Conservation (phyloP, 2,113 vertebrate species). For the Ailuropoda melanoleuca region DNA sequence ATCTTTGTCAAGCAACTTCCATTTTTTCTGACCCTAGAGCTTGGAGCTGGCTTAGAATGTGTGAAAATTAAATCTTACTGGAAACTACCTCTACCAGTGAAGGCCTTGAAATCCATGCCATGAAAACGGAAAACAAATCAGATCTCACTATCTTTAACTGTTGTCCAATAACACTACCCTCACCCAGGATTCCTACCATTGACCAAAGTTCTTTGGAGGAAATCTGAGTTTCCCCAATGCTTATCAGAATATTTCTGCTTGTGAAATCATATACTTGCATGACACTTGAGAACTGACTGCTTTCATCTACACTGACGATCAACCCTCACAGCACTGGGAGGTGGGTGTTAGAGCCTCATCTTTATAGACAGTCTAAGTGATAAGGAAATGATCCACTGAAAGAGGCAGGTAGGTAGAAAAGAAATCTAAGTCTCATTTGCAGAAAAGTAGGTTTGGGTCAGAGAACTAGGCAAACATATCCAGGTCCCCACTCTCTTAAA, state of each 20-base stretch:
- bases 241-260: not conserved
- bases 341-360: not conserved
- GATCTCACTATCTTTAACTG: constrained; percentile 2
- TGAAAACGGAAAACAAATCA: constrained; percentile 35
- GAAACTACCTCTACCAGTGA: not conserved
- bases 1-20: not conserved
- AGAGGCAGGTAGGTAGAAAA: constrained; percentile 13
- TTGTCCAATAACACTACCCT: not conserved
- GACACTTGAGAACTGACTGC: not conserved
- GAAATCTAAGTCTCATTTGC: constrained; percentile 52
- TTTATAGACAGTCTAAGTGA: constrained; percentile 9
- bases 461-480: constrained; percentile 36
- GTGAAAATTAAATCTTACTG: not conserved
- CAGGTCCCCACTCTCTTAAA: constrained; percentile 48
- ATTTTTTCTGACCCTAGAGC: not conserved
- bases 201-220: not conserved
- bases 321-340: not conserved
- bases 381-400: constrained; percentile 9
- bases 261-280: not conserved
- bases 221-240: not conserved
- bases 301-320: constrained; percentile 10
- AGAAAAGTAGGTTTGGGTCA: constrained; percentile 36
- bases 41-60: constrained; percentile 17
- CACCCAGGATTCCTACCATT: not conserved
- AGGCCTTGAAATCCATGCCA: constrained; percentile 25